Evolutionary conservation across 2,888 invertebrate genomes (phyloP).

Genomic region (Drosophila tripunctata): DNA sequence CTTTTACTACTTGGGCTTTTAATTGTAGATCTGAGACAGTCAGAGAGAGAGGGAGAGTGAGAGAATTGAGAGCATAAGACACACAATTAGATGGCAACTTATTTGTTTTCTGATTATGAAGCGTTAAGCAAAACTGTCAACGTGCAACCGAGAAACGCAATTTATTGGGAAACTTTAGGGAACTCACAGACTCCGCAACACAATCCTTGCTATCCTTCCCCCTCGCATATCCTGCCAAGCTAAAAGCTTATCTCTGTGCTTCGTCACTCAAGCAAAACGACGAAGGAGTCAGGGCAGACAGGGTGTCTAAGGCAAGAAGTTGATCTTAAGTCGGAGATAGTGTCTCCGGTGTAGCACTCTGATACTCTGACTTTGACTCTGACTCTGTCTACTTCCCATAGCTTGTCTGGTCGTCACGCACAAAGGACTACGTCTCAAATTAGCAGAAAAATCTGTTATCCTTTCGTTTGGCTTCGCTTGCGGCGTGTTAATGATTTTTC

Average conservation of each 20-base stretch:
- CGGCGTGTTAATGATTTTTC: constrained; percentile 83
- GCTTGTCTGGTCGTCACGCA: constrained; percentile 76
- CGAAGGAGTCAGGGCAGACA: not conserved
- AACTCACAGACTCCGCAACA: constrained; percentile 21
- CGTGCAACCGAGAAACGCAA: constrained; percentile 76
- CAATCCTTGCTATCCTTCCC: not conserved
- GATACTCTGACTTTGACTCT: not conserved
- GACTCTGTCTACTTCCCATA: constrained; percentile 2
- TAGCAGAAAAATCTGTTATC: constrained; percentile 82
- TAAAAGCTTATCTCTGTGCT: constrained; percentile 76
- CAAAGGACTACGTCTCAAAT: constrained; percentile 82
- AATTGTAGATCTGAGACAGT: constrained; percentile 25
- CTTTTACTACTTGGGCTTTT: constrained; percentile 54
- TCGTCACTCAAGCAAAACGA: constrained; percentile 79
- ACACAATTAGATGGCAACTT: constrained; percentile 81
- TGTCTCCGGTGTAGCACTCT: constrained; percentile 39
- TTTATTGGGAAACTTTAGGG: constrained; percentile 82
- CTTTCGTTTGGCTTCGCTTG: constrained; percentile 82
- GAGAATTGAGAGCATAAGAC: constrained; percentile 29
- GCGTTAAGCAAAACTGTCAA: constrained; percentile 84
- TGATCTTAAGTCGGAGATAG: constrained; percentile 69
- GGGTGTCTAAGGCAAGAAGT: constrained; percentile 61
- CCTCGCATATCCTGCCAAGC: constrained; percentile 41
- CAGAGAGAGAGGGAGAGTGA: not conserved
- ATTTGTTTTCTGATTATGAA: constrained; percentile 84